Evolutionary conservation across 1,140 invertebrate species (phyloP).

Genomic region (Muscidifurax raptorellus): DNA sequence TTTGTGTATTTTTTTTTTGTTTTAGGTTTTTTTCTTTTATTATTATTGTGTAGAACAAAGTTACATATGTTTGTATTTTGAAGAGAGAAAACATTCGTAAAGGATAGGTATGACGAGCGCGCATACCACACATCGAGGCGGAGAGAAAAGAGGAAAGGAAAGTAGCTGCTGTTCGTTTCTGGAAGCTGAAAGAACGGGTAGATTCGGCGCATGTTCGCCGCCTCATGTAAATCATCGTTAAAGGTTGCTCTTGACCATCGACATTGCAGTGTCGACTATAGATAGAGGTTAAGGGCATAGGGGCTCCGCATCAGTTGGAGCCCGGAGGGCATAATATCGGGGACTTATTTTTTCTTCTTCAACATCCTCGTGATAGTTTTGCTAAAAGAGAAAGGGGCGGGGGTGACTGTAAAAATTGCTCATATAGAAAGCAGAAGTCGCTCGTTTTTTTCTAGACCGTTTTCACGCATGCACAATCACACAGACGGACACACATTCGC

Average conservation of each 20-base stretch:
- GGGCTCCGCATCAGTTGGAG: slow-evolving; percentile 60
- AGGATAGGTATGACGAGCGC: not conserved
- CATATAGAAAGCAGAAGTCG: not conserved
- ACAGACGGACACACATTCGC: not conserved
- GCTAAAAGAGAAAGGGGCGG: not conserved
- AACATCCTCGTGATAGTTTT: not conserved
- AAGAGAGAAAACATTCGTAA: not conserved
- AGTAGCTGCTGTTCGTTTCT: not conserved
- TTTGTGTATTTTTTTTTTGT: slow-evolving; percentile 38
- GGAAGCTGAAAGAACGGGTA: not conserved
- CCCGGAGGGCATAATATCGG: slow-evolving; percentile 56
- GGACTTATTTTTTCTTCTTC: slow-evolving; percentile 7
- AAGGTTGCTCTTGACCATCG: not conserved
- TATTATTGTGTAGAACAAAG: slow-evolving; percentile 6
- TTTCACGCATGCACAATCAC: not conserved
- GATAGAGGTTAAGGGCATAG: not conserved
- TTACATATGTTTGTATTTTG: not conserved
- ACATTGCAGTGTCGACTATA: not conserved
- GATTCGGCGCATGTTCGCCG: not conserved
- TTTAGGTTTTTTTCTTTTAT: slow-evolving; percentile 35
- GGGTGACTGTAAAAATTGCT: not conserved
- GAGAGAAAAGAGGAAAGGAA: not conserved
- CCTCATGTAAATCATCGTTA: not conserved
- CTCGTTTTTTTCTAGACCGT: not conserved
- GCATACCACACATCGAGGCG: not conserved